Conservation (phyloP, 2,888 invertebrate species). For the Acholoe squamosa region DNA sequence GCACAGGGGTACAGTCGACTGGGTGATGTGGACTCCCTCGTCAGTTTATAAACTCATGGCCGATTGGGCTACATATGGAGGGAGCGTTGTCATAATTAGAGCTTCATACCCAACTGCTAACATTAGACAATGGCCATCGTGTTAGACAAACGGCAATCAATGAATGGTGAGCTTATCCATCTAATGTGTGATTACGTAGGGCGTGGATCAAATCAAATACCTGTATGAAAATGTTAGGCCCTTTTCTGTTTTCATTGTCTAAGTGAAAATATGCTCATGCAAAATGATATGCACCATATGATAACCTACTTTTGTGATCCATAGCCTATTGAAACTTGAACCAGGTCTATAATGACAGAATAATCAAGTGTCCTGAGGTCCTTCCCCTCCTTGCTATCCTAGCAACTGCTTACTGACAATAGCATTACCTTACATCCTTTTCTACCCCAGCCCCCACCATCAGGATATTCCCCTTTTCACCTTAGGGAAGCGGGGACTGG, state of each 20-base stretch:
- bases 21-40: neutral
- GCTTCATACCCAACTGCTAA: neutral
- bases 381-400: neutral
- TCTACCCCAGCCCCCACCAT: neutral
- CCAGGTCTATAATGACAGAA: no score
- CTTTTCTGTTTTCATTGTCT: no score
- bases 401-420: neutral
- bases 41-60: neutral
- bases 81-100: conserved; percentile 3
- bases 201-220: no score
- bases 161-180: no score
- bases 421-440: neutral
- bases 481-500: neutral
- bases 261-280: no score
- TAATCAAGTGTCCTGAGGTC: neutral
- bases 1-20: neutral
- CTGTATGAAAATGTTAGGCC: no score
- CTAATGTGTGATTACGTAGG: no score
- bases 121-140: no score
- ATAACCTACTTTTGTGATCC: no score
- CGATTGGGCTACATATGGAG: neutral
- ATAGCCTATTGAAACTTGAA: no score
- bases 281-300: no score
- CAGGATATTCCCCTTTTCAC: neutral
- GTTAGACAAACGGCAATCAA: no score